Base-by-base conservation (phyloP, 2,888 invertebrate species). In the Teleogryllus oceanicus region DNA sequence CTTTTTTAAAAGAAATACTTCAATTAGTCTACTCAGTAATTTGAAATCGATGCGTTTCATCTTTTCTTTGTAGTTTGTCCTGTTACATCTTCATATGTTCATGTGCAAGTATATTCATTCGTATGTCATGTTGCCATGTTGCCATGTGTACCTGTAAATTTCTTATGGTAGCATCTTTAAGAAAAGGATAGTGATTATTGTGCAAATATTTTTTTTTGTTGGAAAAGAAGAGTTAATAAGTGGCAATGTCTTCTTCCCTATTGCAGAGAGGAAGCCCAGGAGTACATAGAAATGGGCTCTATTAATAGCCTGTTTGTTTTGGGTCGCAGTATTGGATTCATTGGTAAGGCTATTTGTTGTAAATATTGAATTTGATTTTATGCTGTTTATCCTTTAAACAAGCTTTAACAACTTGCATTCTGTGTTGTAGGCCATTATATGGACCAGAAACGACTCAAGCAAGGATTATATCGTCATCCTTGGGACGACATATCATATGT, bases 401-500 rank as follows among this genome's bases (percentile, higher is more conserved):
- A 37, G 8, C 5, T 37, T 37, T 37, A 37, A 37, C 37, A 37
- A 37, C 37, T 37, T 37, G 8, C 79, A 74, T 76, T 78, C 82
- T 78, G 81, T 80, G 24, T 83, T 85, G 20, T 84, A 92, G 92
- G 98, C 20, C 99, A 99, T 87, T 99, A 94, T 87, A 93, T 99
- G 90, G 99, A 99, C 89, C 99, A 99, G 89, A 98, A 97, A 89
- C 91, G 99, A 83, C 91, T 99, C 88, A 99, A 99, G 86, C 99
- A 99, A 89, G 99, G 99, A 11, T 91, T 99, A 8, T 99, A 99
- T 89, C 94, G 99, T 84, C 99, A 99, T 88, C 99, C 99, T 1
- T 99, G 99, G 99, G 99, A 99, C 87, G 99, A 99, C 87, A 99
- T 99, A 89, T 94, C 94, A 1, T 95, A 95, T 86, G 92, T 95